A percentile compares a stretch with the other conserved stretches of the same genome.
Evolutionary conservation across 2,797 vertebrate genomes (phyloP).

Genomic region (Anabas testudineus): DNA sequence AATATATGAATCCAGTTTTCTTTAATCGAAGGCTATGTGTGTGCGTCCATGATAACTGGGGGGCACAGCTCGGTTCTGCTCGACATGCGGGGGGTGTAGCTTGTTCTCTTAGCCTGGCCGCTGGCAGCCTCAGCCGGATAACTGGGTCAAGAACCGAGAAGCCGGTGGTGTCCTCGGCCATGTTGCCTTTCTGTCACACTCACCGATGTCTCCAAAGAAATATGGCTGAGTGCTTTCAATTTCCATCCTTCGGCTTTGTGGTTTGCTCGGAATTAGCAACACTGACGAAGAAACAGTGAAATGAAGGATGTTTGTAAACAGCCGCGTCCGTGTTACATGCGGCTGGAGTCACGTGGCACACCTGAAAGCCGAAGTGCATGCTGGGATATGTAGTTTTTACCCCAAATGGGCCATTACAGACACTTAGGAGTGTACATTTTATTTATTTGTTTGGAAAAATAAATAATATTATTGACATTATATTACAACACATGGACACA

Average conservation of each 20-base stretch:
- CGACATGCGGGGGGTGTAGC: no score
- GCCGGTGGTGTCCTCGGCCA: neutral
- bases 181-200: conserved; percentile 29
- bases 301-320: conserved; percentile 57
- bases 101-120: neutral
- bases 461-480: neutral
- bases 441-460: conserved; percentile 1
- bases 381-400: conserved; percentile 69
- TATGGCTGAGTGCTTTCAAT: conserved; percentile 62
- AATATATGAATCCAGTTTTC: no score
- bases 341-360: conserved; percentile 55
- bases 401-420: accelerated
- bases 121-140: neutral
- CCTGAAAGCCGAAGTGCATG: neutral
- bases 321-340: conserved; percentile 39
- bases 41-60: no score
- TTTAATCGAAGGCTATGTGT: neutral
- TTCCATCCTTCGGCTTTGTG: conserved; percentile 61
- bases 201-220: conserved; percentile 84
- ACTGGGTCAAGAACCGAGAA: conserved; percentile 5
- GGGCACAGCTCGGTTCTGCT: no score
- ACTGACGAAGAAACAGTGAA: accelerated
- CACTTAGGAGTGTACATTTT: accelerated
- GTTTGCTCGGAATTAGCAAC: accelerated
- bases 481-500: neutral